Conservation (phyloP, 2,888 invertebrate species). For the Chorisops tibialis region DNA sequence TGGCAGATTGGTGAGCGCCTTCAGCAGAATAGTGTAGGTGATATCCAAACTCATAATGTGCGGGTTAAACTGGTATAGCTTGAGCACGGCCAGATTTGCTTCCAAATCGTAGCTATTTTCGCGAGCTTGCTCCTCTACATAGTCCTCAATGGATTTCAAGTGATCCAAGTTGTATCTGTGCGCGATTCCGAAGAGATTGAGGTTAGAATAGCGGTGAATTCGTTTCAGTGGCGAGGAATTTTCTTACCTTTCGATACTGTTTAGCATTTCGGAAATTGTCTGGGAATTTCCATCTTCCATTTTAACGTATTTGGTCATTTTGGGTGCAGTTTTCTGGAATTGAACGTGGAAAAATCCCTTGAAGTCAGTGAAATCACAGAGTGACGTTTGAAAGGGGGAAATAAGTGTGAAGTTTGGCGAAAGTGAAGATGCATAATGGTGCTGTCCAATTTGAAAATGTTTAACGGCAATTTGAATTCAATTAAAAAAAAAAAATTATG, state of each 20-base stretch:
- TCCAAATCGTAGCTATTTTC: slow-evolving; percentile 96
- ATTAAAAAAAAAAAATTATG: too few species aligned
- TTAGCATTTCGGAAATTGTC: slow-evolving; percentile 80
- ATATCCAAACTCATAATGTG: slow-evolving; percentile 78
- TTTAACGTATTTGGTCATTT: slow-evolving; percentile 50
- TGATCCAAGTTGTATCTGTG: slow-evolving; percentile 94
- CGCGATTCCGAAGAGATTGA: background rate
- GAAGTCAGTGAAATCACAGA: slow-evolving; percentile 36
- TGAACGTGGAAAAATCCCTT: slow-evolving; percentile 6
- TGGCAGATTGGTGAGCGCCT: slow-evolving; percentile 94
- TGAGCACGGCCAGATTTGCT: slow-evolving; percentile 93
- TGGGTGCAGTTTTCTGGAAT: background rate
- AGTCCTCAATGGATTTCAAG: slow-evolving; percentile 81
- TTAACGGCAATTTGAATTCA: too few species aligned
- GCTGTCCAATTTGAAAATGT: too few species aligned
- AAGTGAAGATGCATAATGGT: background rate
- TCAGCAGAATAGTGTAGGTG: slow-evolving; percentile 85
- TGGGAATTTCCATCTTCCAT: slow-evolving; percentile 52
- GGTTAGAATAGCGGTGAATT: background rate
- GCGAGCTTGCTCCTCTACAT: slow-evolving; percentile 87
- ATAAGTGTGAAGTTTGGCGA: slow-evolving; percentile 3
- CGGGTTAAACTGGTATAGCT: slow-evolving; percentile 96
- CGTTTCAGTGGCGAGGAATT: background rate
- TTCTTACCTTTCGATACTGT: slow-evolving; percentile 84
- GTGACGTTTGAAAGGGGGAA: slow-evolving; percentile 17